Percentiles rank a stretch among this genome's conserved stretches.
phyloP scores from a whole-genome alignment of 2,888 invertebrate species.

The Ellobium chinense region DNA sequence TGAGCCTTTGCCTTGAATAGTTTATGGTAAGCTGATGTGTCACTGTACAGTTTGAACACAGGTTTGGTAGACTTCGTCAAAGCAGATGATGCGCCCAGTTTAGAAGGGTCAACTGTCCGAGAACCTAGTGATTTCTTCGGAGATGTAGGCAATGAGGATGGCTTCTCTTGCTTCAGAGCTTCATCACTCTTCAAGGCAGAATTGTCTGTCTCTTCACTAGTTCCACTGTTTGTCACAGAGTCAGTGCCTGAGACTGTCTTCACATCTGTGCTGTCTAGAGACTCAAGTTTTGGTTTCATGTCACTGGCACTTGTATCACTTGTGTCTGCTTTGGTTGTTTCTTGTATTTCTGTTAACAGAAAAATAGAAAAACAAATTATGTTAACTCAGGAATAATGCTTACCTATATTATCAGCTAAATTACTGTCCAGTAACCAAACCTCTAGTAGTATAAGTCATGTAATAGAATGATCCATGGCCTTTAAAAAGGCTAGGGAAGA shows the following conservation, averaged over 20 bases:
- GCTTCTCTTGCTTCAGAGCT: not conserved
- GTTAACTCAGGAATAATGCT: too few relatives aligned
- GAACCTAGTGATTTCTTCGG: not conserved
- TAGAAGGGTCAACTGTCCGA: constrained; percentile 11
- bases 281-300: not conserved
- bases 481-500: too few relatives aligned
- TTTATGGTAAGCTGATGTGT: constrained; percentile 36
- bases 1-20: constrained; percentile 55
- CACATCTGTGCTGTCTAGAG: not conserved
- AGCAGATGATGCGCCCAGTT: not conserved
- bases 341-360: not conserved
- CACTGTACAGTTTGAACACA: constrained; percentile 35
- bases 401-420: too few relatives aligned
- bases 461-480: too few relatives aligned
- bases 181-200: not conserved
- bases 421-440: too few relatives aligned
- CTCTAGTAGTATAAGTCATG: too few relatives aligned
- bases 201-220: not conserved
- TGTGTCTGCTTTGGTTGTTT: not conserved
- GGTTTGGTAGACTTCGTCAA: too few relatives aligned
- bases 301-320: not conserved
- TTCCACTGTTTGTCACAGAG: not conserved
- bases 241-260: not conserved
- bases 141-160: too few relatives aligned
- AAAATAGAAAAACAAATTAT: not conserved